A percentile compares a stretch with the other conserved stretches of the same genome.
Evolutionary conservation across 2,888 invertebrate species (phyloP).

Genomic region (Malachius bipustulatus): DNA sequence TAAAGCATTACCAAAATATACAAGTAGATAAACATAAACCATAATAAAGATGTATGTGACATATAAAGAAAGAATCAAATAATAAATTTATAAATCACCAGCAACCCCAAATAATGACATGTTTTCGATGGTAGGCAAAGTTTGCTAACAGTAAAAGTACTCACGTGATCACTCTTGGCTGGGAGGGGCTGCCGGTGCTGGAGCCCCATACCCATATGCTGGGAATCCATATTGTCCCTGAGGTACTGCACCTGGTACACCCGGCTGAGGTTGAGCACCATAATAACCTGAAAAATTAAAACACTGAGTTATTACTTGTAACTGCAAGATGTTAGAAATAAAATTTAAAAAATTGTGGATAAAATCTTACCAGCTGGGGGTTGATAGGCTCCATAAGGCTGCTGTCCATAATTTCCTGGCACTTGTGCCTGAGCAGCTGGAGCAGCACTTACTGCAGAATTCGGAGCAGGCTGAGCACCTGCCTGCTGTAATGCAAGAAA

Average conservation of each 20-base stretch:
- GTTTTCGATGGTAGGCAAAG: background rate
- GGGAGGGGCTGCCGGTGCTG: constrained; percentile 21
- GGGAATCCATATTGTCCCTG: constrained; percentile 38
- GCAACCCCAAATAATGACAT: background rate
- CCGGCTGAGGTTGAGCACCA: constrained; percentile 30
- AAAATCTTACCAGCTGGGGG: constrained; percentile 28
- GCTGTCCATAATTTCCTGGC: constrained; percentile 25
- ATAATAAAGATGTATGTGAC: no score
- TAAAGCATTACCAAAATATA: background rate
- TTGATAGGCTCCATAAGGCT: constrained; percentile 34
- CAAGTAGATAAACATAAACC: no score
- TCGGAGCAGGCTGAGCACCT: constrained; percentile 21
- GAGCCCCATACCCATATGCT: constrained; percentile 36
- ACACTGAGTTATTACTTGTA: background rate
- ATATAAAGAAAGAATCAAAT: no score
- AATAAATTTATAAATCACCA: background rate
- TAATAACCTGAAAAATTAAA: constrained; percentile 30
- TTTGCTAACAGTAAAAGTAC: background rate
- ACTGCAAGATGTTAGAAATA: no score
- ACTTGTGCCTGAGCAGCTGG: constrained; percentile 22
- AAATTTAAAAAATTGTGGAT: constrained; percentile 6
- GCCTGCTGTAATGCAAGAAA: constrained; percentile 14
- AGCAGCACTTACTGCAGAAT: constrained; percentile 22
- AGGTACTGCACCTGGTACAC: constrained; percentile 30
- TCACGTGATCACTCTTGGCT: constrained; percentile 5